Evolutionary conservation across 2,113 vertebrate genomes (phyloP).

Genomic region (Burhinus bistriatus): DNA sequence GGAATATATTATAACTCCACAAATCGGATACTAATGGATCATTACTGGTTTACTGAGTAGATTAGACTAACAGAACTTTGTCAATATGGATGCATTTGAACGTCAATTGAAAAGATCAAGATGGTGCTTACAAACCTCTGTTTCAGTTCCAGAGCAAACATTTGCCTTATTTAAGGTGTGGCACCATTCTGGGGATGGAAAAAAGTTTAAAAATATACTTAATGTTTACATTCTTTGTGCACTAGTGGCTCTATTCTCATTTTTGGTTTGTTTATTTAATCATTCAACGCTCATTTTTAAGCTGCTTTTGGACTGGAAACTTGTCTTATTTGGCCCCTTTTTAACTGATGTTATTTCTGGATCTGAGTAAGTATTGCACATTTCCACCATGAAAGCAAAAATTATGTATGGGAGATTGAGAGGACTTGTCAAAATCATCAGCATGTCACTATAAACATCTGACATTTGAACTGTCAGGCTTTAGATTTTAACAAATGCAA

Average conservation of each 20-base stretch:
- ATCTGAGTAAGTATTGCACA: background rate
- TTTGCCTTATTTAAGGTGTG: constrained; percentile 50
- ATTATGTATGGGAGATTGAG: background rate
- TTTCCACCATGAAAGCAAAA: background rate
- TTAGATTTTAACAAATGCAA: background rate
- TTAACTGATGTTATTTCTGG: constrained; percentile 30
- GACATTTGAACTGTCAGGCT: constrained; percentile 20
- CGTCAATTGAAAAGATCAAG: background rate
- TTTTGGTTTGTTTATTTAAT: constrained; percentile 64
- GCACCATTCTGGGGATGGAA: constrained; percentile 54
- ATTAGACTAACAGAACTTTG: background rate
- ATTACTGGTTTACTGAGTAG: background rate
- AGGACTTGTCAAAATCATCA: constrained; percentile 6
- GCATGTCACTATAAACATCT: background rate
- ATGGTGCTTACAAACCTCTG: background rate
- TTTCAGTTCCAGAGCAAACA: background rate
- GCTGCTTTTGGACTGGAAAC: constrained; percentile 45
- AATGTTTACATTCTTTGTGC: constrained; percentile 72
- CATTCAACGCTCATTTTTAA: constrained; percentile 42
- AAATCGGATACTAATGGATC: background rate
- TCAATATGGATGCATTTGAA: background rate
- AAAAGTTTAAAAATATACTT: constrained; percentile 76
- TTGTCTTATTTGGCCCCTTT: background rate
- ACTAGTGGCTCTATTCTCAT: constrained; percentile 28
- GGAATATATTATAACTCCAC: background rate